Percentiles rank a stretch among this genome's conserved stretches.
These are phyloP conservation scores for Synergus itoensis DNA, from an alignment of 2,888 invertebrate genomes.

Conservation along the genomic window DNA sequence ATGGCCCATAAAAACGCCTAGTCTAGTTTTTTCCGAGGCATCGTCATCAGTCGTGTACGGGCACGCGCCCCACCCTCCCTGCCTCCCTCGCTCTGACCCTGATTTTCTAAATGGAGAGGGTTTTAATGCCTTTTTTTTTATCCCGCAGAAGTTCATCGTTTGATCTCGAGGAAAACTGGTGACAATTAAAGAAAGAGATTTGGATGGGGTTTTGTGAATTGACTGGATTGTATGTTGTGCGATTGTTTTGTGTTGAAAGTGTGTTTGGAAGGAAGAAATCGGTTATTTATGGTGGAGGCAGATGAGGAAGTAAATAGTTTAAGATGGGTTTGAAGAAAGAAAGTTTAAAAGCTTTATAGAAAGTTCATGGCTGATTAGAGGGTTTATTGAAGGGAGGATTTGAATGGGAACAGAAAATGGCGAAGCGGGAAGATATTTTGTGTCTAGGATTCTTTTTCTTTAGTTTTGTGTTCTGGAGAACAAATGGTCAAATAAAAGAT, in stretches of 20 bases:
- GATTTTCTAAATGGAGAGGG: slow-evolving; percentile 62
- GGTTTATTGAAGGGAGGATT: not conserved
- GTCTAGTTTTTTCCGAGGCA: slow-evolving; percentile 75
- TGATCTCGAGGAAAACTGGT: not conserved
- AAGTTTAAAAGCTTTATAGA: too few relatives aligned
- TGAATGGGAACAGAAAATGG: not conserved
- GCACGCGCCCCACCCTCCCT: slow-evolving; percentile 65
- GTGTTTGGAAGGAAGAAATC: not conserved
- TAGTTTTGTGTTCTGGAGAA: not conserved
- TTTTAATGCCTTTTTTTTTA: slow-evolving; percentile 52
- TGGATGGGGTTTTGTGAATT: not conserved
- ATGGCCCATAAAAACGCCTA: slow-evolving; percentile 78
- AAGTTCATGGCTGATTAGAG: not conserved
- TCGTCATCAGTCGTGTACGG: slow-evolving; percentile 62
- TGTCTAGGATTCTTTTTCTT: not conserved
- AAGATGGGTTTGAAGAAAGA: not conserved
- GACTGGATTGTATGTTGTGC: not conserved
- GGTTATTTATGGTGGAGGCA: not conserved
- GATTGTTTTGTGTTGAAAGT: not conserved
- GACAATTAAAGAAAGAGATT: not conserved
- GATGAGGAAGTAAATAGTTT: not conserved
- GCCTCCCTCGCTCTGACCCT: slow-evolving; percentile 58
- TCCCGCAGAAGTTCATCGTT: slow-evolving; percentile 45
- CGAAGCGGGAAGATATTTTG: not conserved
- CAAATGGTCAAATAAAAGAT: too few relatives aligned